phyloP scores from a whole-genome alignment of 1,140 invertebrate species.

The Lordiphosa stackelbergi region DNA sequence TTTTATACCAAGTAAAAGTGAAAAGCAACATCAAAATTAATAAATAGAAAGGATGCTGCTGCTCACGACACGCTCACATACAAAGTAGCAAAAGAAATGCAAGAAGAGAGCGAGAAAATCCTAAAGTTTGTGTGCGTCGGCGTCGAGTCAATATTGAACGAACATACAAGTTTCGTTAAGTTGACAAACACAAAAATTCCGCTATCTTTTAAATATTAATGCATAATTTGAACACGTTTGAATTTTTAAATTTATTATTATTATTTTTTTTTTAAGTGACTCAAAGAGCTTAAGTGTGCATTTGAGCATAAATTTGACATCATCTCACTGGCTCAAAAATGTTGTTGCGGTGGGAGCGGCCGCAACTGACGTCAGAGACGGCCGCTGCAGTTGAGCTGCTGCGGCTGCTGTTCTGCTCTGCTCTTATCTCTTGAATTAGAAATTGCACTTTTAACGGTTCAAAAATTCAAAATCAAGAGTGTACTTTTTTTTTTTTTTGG shows the following conservation, averaged over 20 bases:
- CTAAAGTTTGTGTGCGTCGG: conserved; percentile 30
- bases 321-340: conserved; percentile 2
- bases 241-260: not conserved
- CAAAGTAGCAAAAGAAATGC: conserved; percentile 17
- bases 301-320: no score
- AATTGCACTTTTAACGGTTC: conserved; percentile 3
- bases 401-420: conserved; percentile 10
- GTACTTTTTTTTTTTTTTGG: conserved; percentile 28
- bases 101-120: conserved; percentile 9
- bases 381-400: not conserved
- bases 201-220: no score
- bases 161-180: conserved; percentile 46
- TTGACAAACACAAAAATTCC: conserved; percentile 20
- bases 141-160: conserved; percentile 63
- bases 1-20: conserved; percentile 70
- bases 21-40: conserved; percentile 75
- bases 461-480: not conserved
- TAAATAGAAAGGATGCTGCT: conserved; percentile 71
- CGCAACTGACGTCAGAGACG: conserved; percentile 12
- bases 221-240: not conserved
- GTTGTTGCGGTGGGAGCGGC: conserved; percentile 3
- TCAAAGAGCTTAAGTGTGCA: no score
- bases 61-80: conserved; percentile 22
- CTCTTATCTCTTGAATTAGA: not conserved
- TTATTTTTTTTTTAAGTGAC: not conserved